These are phyloP conservation scores for Charina bottae DNA, from an alignment of 2,113 vertebrate genomes.

Conservation along the genomic window DNA sequence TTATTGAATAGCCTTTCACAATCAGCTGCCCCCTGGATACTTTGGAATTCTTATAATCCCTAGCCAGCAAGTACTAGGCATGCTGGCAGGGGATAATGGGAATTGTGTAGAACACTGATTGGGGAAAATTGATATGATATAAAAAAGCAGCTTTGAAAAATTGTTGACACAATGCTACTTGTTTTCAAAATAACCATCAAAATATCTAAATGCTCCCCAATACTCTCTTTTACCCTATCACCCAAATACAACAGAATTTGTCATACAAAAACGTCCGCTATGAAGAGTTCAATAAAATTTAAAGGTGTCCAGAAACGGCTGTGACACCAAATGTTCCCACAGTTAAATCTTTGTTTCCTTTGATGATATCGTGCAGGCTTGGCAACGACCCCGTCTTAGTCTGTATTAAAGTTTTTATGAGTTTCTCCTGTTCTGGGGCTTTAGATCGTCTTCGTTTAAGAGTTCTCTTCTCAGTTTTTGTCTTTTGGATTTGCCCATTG, in stretches of 20 bases:
- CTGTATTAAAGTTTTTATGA: conserved; percentile 84
- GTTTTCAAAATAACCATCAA: conserved; percentile 70
- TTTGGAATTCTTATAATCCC: neutral
- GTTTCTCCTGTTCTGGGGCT: conserved; percentile 83
- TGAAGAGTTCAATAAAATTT: conserved; percentile 68
- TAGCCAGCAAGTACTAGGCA: neutral
- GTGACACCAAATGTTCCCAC: conserved; percentile 90
- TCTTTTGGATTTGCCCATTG: conserved; percentile 84
- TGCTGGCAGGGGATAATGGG: neutral
- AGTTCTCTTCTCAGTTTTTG: conserved; percentile 90
- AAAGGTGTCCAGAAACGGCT: conserved; percentile 88
- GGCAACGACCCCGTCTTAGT: conserved; percentile 84
- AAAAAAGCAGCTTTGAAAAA: conserved; percentile 73
- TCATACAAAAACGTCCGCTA: conserved; percentile 73
- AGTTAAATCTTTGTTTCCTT: conserved; percentile 90
- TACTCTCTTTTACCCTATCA: conserved; percentile 63
- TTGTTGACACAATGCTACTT: conserved; percentile 70
- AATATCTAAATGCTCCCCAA: conserved; percentile 75
- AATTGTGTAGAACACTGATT: neutral
- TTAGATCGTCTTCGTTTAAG: conserved; percentile 88
- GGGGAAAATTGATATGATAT: conserved; percentile 27
- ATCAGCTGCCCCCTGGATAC: neutral
- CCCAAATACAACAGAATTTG: conserved; percentile 74
- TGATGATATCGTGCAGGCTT: conserved; percentile 92
- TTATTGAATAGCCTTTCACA: conserved; percentile 33